Evolutionary conservation across 2,113 vertebrate genomes (phyloP).

Genomic region (Atherinomorus stipes): DNA sequence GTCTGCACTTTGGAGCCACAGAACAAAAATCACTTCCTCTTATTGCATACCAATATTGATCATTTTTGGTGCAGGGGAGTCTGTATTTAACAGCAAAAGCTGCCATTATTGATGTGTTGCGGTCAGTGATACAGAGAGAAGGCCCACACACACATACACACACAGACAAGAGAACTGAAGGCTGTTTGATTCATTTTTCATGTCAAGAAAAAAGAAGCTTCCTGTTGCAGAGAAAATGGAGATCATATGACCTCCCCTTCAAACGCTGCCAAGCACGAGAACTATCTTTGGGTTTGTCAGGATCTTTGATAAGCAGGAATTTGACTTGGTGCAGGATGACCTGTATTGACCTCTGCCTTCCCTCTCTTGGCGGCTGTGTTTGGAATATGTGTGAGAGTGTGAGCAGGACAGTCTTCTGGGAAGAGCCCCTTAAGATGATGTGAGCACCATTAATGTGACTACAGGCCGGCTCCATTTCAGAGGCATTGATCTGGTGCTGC

Average conservation of each 20-base stretch:
- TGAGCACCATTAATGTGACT: slow-evolving; percentile 80
- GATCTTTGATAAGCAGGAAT: slow-evolving; percentile 70
- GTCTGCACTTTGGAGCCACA: not conserved
- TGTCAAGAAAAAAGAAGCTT: slow-evolving; percentile 59
- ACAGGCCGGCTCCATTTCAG: slow-evolving; percentile 79
- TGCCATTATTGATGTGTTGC: slow-evolving; percentile 52
- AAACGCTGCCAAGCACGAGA: slow-evolving; percentile 25
- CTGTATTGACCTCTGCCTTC: slow-evolving; percentile 75
- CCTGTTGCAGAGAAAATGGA: slow-evolving; percentile 41
- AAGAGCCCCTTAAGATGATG: slow-evolving; percentile 80
- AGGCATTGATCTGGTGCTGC: slow-evolving; percentile 77
- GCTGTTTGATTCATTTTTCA: slow-evolving; percentile 70
- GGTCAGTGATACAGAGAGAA: slow-evolving; percentile 46
- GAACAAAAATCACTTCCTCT: not conserved
- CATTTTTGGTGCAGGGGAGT: slow-evolving; percentile 19
- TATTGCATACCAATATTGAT: slow-evolving; percentile 48
- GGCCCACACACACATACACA: slow-evolving; percentile 13
- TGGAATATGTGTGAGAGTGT: slow-evolving; percentile 55
- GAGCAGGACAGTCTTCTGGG: slow-evolving; percentile 76
- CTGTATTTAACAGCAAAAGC: slow-evolving; percentile 31
- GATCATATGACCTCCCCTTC: slow-evolving; percentile 41
- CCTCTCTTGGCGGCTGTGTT: slow-evolving; percentile 55
- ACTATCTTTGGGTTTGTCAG: slow-evolving; percentile 53
- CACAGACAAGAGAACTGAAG: slow-evolving; percentile 27
- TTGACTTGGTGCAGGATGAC: slow-evolving; percentile 29